Conservation (phyloP, 2,113 vertebrate genomes). For the Archocentrus centrarchus region DNA sequence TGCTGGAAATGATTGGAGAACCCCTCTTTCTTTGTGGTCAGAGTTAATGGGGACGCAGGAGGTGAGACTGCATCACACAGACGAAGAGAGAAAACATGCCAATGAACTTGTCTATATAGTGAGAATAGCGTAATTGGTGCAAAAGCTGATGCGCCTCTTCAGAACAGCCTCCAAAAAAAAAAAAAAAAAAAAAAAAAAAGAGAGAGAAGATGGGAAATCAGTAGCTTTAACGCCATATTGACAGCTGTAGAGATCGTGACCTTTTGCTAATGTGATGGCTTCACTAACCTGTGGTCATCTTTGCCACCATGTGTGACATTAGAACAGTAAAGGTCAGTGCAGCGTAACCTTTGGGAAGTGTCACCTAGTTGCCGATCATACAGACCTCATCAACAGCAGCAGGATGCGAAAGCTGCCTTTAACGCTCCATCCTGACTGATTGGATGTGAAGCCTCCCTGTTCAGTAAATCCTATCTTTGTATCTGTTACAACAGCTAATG, state of each 20-base stretch:
- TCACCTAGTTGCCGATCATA: conserved; percentile 46
- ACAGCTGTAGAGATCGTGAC: conserved; percentile 20
- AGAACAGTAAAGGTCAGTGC: conserved; percentile 43
- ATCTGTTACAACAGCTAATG: conserved; percentile 22
- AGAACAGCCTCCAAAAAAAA: not conserved
- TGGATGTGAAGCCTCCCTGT: conserved; percentile 26
- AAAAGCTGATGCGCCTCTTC: not conserved
- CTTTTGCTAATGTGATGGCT: conserved; percentile 16
- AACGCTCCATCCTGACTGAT: conserved; percentile 54
- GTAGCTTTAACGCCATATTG: not conserved
- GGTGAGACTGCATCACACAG: conserved; percentile 1
- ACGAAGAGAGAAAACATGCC: not conserved
- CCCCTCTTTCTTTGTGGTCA: conserved; percentile 30
- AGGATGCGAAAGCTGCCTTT: conserved; percentile 62
- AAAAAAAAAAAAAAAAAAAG: not conserved
- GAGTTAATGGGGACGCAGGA: conserved; percentile 52
- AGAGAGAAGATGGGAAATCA: not conserved
- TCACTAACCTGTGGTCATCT: not conserved
- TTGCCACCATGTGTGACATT: conserved; percentile 20
- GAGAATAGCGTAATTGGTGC: not conserved
- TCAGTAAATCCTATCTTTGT: conserved; percentile 25
- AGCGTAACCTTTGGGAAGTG: conserved; percentile 59
- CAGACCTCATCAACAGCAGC: conserved; percentile 46
- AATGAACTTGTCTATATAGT: not conserved
- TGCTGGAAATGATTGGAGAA: conserved; percentile 46